These are phyloP conservation scores for Diarsia brunnea DNA, from an alignment of 2,888 invertebrate species.

Conservation along the genomic window DNA sequence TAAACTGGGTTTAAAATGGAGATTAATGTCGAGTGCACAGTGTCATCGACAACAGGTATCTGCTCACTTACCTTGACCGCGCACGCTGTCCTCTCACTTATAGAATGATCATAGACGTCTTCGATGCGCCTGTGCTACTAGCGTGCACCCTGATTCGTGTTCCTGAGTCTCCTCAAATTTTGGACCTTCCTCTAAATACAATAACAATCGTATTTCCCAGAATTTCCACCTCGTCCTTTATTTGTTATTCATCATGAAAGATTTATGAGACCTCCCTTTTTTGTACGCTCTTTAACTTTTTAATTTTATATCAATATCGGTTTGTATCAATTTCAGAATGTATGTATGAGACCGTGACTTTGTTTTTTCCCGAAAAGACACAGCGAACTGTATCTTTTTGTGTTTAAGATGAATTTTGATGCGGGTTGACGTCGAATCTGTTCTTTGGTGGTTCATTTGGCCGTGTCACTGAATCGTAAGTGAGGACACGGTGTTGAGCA, in stretches of 20 bases:
- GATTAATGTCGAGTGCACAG: slow-evolving; percentile 81
- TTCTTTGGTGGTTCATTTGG: slow-evolving; percentile 75
- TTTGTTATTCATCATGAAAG: slow-evolving; percentile 58
- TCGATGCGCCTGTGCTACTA: slow-evolving; percentile 69
- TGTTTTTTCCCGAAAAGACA: slow-evolving; percentile 72
- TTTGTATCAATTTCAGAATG: slow-evolving; percentile 77
- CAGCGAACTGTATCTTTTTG: slow-evolving; percentile 73
- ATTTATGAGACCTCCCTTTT: slow-evolving; percentile 58
- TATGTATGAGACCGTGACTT: slow-evolving; percentile 73
- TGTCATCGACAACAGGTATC: slow-evolving; percentile 82
- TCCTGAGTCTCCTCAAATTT: slow-evolving; percentile 30
- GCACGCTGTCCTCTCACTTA: slow-evolving; percentile 86
- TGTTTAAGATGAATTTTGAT: slow-evolving; percentile 80
- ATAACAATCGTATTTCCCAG: slow-evolving; percentile 33
- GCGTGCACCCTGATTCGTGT: slow-evolving; percentile 67
- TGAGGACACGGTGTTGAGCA: slow-evolving; percentile 72
- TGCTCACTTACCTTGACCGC: slow-evolving; percentile 88
- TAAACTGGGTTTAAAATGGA: slow-evolving; percentile 75
- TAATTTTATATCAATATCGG: slow-evolving; percentile 56
- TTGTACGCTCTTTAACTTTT: slow-evolving; percentile 53
- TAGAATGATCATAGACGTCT: slow-evolving; percentile 77
- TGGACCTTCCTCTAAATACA: slow-evolving; percentile 12
- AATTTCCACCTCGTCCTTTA: slow-evolving; percentile 36
- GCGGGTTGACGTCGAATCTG: slow-evolving; percentile 81
- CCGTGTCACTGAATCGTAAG: slow-evolving; percentile 78